Evolutionary conservation across 2,113 vertebrate species (phyloP), one percentile per base, ranked within the genome.

Genomic region (Boulengeromyrus knoepffleri): DNA sequence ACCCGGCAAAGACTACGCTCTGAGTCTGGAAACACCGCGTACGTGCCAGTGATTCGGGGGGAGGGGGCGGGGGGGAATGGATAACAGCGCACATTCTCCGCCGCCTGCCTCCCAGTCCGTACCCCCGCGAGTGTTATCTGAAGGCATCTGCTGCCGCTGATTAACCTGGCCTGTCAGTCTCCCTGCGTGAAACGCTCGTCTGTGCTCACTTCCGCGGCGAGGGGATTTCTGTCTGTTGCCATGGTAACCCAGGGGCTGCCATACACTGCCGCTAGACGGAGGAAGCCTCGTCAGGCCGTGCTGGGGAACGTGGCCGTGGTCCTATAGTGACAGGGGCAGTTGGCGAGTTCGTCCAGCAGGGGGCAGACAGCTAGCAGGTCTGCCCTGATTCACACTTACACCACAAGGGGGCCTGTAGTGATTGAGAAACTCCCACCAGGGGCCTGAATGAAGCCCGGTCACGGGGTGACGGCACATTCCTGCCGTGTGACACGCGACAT

Each of bases 211-310:
- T 85, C 24, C 36, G 84, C 36, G 7, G 39, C 42, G 52, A 45
- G 80, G 77, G 77, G 89, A 62, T 84, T 84, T 89, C 89, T 85
- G 89, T 89, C 89, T 89, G 89, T 89, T 89, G 89, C 89, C 80
- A 89, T 89, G 80, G 89, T 45, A 52, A 89, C 89, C 50, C 50
- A 6, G 9, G 21, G 77, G 74, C 89, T 27, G 36, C 80, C 27
- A 50, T 17, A 58, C 80, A 31, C 50, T 9, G 89, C 80, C 9
- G 21, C 80, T 66, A n/a, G 24, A 56, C 42, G 3, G 2, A 31
- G 21, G 52, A 49, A 21, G 52, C 15, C 89, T 47, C 39, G 39
- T 47, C 77, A 8, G 19, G 80, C 52, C 13, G 12, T 85, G 39
- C 17, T 3, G 13, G 12, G 17, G 80, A 49, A 47, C 9, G 8